Evolutionary conservation across 2,797 vertebrate genomes (phyloP).

Genomic region (Poeciliopsis turneri): DNA sequence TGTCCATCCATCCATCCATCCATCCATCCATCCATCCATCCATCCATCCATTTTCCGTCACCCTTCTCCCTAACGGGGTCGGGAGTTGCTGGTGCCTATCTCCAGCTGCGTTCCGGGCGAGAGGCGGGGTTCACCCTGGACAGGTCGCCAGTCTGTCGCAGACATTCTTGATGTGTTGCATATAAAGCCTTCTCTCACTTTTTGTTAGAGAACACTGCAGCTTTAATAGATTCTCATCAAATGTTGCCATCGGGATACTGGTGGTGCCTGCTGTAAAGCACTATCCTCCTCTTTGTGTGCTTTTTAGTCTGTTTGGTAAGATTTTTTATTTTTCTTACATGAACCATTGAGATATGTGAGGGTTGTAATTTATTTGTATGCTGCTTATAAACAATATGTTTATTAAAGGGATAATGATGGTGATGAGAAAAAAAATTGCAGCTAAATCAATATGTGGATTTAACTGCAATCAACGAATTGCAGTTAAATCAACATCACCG

Average conservation of each 20-base stretch:
- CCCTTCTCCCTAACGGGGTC: no score
- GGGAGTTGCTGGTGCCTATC: no score
- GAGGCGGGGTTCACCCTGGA: no score
- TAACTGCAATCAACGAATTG: no score
- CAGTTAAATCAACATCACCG: no score
- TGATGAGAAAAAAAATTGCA: not conserved
- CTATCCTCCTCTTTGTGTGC: conserved; percentile 81
- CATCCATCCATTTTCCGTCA: no score
- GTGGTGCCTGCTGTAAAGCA: conserved; percentile 83
- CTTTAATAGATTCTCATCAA: conserved; percentile 33
- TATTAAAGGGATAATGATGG: not conserved
- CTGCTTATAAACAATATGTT: not conserved
- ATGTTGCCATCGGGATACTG: conserved; percentile 84
- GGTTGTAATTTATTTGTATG: not conserved
- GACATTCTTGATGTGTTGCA: not conserved
- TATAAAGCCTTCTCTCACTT: not conserved
- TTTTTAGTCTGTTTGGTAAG: conserved; percentile 84
- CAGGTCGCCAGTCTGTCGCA: no score
- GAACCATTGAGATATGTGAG: not conserved
- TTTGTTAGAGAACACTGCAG: conserved; percentile 24
- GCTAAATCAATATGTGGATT: no score
- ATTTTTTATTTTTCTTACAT: not conserved
- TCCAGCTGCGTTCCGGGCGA: no score
- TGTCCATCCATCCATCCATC: no score
- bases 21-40: no score